Evolutionary conservation across 2,113 vertebrate species (phyloP), one percentile per base, ranked within the genome.

Genomic region (Girardinichthys multiradiatus): DNA sequence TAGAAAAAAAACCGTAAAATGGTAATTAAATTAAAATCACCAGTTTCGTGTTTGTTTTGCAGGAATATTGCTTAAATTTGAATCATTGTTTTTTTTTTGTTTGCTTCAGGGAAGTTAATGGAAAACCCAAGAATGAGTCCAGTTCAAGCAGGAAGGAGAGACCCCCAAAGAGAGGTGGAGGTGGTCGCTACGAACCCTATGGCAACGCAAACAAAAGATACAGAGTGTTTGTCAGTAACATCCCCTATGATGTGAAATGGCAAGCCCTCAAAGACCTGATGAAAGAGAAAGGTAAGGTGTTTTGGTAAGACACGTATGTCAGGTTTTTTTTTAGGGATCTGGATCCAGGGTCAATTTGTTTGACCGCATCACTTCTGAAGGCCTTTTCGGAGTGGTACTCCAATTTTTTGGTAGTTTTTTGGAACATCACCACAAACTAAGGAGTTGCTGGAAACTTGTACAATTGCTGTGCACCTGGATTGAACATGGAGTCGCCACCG

Each of bases 171-270:
- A 95, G 97, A 83, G 96, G 96, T 57, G 96, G 96, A 54, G 96
- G 94, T 26, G 95, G 94, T 39, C 95, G 97, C 65, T 99, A 93
- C 77, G 97, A 98, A 85, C 97, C 97, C 0, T 99, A 99, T 66
- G 91, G 95, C 76, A 96, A 95, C 54, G 94, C 94, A 42, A 94
- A 96, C 85, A 96, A 95, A 58, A 91, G 97, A 95, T 99, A 96
- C 92, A 88, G 96, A 12, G 97, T 98, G 68, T 98, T 99, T 92
- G 98, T 99, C 91, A 99, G 97, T 92, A 99, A 99, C 92, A 99
- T 99, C 81, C 97, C 98, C 0, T 99, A 98, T 68, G 97, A 99
- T 88, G 96, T 99, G 79, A 98, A 99, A 91, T 99, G 98, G 97
- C 98, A 99, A 92, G 95, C 96, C 19, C 96, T 99, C 26, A 99